phyloP scores from a whole-genome alignment of 2,888 invertebrate species.

The Crossocerus cetratus region DNA sequence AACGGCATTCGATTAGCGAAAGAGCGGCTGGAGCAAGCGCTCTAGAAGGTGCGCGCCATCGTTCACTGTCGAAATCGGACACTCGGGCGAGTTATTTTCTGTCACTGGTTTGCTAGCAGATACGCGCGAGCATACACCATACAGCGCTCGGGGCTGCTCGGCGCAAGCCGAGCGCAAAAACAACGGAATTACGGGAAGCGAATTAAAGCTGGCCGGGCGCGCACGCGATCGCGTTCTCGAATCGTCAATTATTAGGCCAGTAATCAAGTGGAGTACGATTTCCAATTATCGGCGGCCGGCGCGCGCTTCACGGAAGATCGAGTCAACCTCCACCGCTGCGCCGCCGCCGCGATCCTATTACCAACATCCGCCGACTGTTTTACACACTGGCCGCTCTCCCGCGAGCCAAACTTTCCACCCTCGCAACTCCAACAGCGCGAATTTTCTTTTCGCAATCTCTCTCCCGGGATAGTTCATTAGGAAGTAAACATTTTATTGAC shows the following conservation, averaged over 20 bases:
- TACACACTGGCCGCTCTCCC: too few species aligned
- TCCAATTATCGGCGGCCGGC: conserved; percentile 59
- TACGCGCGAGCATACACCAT: background rate
- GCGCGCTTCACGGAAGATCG: conserved; percentile 18
- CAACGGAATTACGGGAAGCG: conserved; percentile 34
- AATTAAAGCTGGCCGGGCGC: conserved; percentile 35
- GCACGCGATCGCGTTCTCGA: conserved; percentile 14
- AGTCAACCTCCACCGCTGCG: conserved; percentile 6
- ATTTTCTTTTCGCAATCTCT: too few species aligned
- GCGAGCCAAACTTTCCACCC: too few species aligned
- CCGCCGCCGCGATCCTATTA: too few species aligned
- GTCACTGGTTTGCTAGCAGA: background rate
- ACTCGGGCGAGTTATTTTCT: background rate
- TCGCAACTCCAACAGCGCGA: too few species aligned
- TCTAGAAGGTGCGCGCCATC: too few species aligned
- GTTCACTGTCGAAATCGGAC: too few species aligned
- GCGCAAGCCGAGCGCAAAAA: conserved; percentile 36
- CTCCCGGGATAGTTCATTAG: too few species aligned
- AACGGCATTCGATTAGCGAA: too few species aligned
- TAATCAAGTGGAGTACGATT: conserved; percentile 71
- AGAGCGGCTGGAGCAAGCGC: too few species aligned
- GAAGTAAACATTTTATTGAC: too few species aligned
- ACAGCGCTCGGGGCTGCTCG: conserved; percentile 3
- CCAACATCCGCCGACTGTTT: too few species aligned
- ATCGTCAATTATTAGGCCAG: conserved; percentile 63